Conservation (phyloP, 1,140 invertebrate species). For the Leptopilina boulardi region DNA sequence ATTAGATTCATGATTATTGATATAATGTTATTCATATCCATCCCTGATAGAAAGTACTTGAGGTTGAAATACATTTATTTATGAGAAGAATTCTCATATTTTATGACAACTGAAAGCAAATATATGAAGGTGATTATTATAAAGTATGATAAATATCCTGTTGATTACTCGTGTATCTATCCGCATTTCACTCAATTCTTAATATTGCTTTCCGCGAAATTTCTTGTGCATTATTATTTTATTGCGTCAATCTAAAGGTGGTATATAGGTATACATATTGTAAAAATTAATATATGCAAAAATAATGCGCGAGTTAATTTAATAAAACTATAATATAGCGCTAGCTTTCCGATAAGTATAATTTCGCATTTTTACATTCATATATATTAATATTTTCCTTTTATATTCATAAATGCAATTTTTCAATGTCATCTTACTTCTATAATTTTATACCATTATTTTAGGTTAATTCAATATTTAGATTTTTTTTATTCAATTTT, state of each 20-base stretch:
- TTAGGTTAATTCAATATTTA: too few relatives aligned
- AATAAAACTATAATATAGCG: not conserved
- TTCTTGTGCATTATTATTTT: not conserved
- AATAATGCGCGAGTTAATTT: not conserved
- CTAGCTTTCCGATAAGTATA: too few relatives aligned
- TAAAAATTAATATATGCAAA: not conserved
- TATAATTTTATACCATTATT: too few relatives aligned
- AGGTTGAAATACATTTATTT: slow-evolving; percentile 28
- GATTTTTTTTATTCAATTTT: too few relatives aligned
- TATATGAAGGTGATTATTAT: slow-evolving; percentile 26
- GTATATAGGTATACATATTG: too few relatives aligned
- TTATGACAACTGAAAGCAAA: slow-evolving; percentile 33
- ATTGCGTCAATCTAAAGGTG: not conserved
- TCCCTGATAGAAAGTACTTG: slow-evolving; percentile 29
- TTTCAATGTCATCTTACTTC: too few relatives aligned
- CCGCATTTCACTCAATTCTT: slow-evolving; percentile 22
- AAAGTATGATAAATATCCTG: slow-evolving; percentile 30
- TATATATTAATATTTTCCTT: too few relatives aligned
- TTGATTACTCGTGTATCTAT: not conserved
- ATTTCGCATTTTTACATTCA: too few relatives aligned
- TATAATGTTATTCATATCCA: slow-evolving; percentile 14
- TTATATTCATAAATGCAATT: too few relatives aligned
- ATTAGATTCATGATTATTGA: slow-evolving; percentile 1
- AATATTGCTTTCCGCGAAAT: slow-evolving; percentile 2
- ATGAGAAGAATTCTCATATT: slow-evolving; percentile 33